Evolutionary conservation across 2,888 invertebrate genomes (phyloP).

Genomic region (Anoncus sp.): DNA sequence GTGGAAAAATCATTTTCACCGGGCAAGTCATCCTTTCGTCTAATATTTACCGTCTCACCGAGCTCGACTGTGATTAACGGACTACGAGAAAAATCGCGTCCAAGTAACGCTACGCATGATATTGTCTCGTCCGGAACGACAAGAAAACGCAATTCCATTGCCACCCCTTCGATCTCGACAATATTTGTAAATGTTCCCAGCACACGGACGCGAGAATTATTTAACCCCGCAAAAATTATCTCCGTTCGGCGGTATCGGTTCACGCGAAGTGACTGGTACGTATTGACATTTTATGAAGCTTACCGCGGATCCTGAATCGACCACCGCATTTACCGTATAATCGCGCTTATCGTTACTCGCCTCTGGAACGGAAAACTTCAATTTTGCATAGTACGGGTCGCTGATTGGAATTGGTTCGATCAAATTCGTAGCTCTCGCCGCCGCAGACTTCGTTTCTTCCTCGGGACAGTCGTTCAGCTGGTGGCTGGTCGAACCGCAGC

Average conservation of each 20-base stretch:
- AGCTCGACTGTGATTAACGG: background rate
- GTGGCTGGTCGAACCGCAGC: background rate
- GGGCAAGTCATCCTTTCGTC: background rate
- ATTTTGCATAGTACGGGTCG: constrained; percentile 35
- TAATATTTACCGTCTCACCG: constrained; percentile 4
- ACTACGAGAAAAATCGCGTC: background rate
- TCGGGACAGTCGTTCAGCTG: background rate
- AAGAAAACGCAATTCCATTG: constrained; percentile 40
- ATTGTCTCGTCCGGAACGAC: constrained; percentile 6
- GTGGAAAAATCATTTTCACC: background rate
- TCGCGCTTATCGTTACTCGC: constrained; percentile 12
- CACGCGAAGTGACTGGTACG: constrained; percentile 5
- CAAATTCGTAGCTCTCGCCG: constrained; percentile 39
- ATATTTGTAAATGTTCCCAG: constrained; percentile 32
- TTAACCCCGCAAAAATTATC: constrained; percentile 40
- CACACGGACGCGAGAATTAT: constrained; percentile 33
- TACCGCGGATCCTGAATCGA: constrained; percentile 51
- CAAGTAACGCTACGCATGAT: background rate
- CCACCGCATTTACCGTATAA: constrained; percentile 17
- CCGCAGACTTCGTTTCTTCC: constrained; percentile 23
- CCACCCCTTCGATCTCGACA: constrained; percentile 33
- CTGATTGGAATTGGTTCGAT: constrained; percentile 29
- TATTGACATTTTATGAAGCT: constrained; percentile 33
- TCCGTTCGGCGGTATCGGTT: constrained; percentile 47
- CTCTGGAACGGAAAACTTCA: constrained; percentile 28